A percentile compares a stretch with the other conserved stretches of the same genome.
These are phyloP conservation scores for Selene dorsalis DNA, from an alignment of 2,797 vertebrate species.

Conservation along the genomic window DNA sequence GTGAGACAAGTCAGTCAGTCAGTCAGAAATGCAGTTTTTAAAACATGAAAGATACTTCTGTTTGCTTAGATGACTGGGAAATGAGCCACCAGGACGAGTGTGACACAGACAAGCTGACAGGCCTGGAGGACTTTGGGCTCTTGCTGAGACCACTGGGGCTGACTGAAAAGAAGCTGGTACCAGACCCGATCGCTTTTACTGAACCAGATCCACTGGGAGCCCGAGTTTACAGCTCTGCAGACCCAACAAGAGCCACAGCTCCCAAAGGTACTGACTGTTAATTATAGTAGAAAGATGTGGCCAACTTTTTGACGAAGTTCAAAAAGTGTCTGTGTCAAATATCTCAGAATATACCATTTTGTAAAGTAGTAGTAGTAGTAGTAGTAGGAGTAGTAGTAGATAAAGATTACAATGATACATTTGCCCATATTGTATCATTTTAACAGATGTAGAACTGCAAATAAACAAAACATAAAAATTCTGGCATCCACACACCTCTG, in stretches of 20 bases:
- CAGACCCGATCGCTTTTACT: slow-evolving; percentile 84
- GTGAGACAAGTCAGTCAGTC: not conserved
- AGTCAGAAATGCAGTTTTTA: not conserved
- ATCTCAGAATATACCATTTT: no score
- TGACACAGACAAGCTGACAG: slow-evolving; percentile 82
- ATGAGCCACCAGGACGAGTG: slow-evolving; percentile 76
- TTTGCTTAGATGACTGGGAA: slow-evolving; percentile 86
- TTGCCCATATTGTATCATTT: not conserved
- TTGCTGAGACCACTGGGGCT: slow-evolving; percentile 84
- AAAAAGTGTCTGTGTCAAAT: no score
- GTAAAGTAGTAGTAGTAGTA: no score
- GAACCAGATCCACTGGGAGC: slow-evolving; percentile 87
- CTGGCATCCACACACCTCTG: not conserved
- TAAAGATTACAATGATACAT: no score
- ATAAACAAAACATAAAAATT: not conserved
- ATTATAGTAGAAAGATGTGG: not conserved
- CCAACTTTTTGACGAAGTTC: not conserved
- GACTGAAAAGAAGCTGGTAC: slow-evolving; percentile 85
- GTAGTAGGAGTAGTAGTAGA: no score
- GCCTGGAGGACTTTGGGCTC: slow-evolving; percentile 86
- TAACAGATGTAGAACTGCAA: not conserved
- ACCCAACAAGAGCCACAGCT: slow-evolving; percentile 47
- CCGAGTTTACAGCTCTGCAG: slow-evolving; percentile 71
- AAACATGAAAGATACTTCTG: not conserved
- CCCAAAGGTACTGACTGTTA: slow-evolving; percentile 75